Base-by-base conservation (phyloP, 1,140 invertebrate genomes). In the Drosophila triauraria region DNA sequence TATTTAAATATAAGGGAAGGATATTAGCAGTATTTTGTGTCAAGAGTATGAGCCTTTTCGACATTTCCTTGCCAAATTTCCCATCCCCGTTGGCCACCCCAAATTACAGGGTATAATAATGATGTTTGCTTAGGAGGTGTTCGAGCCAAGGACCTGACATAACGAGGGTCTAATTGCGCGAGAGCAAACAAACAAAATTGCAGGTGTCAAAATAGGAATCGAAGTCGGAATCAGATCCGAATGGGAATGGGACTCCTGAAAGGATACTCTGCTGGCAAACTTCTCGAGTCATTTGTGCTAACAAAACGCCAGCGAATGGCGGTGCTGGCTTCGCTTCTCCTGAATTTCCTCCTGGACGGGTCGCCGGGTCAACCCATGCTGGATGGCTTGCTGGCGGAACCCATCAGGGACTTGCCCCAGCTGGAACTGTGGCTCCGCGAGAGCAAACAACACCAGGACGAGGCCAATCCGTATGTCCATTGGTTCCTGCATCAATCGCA, bases 171-270 rank as follows among this genome's bases (percentile, higher is more conserved):
- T 88, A 88, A 87, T 87, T 87, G 87, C 65, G 60, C 50, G 50
- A 50, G 54, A 57, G 68, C 58, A 88, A 87, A 88, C 77, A 88
- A 77, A 71, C 53, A 38, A 88, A 87, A 88, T 88, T 84, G 78
- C 84, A 90, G 84, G 84, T 88, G 84, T 90, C 84, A 90, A 70
- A 90, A 81, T 53, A 67, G 13, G 17, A 64, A 23, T 20, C 13
- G 48, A 59, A 43, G n/a, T 4, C 3, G 20, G 17, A 20, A 15
- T n/a, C 23, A 27, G 62, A 12, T 59, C 27, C 13, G 17, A n/a
- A 20, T 15, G 2, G 9, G 32, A 32, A 5, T 10, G 30, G 6
- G 35, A 40, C 35, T 12, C 25, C 7, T 10, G 13, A 25, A 25
- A 7, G 17, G 40, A 46, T 27, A 58, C 32, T 48, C 47, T 27